Conservation (phyloP, 2,113 vertebrate genomes). For the Corythoichthys haematopterus region DNA sequence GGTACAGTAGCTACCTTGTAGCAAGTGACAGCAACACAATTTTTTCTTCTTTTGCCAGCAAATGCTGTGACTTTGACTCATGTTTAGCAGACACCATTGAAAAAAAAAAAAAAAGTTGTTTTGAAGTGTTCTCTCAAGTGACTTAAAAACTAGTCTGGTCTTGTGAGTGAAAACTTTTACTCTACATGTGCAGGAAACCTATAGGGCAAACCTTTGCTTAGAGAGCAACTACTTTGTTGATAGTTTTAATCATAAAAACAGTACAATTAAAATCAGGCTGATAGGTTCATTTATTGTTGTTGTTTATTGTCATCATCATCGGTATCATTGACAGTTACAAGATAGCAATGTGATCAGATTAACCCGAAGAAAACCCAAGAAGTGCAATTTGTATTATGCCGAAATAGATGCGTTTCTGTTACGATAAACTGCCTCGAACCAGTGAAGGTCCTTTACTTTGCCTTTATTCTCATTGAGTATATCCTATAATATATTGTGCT, state of each 20-base stretch:
- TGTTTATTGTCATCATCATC: too few relatives aligned
- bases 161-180: slow-evolving; percentile 14
- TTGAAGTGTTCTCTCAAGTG: slow-evolving; percentile 54
- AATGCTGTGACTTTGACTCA: slow-evolving; percentile 43
- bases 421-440: slow-evolving; percentile 35
- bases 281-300: slow-evolving; percentile 13
- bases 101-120: slow-evolving; percentile 46
- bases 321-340: too few relatives aligned
- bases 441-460: slow-evolving; percentile 42
- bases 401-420: slow-evolving; percentile 26
- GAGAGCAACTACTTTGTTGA: slow-evolving; percentile 7
- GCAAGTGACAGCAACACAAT: slow-evolving; percentile 50
- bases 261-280: background rate
- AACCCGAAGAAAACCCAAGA: too few relatives aligned
- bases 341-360: too few relatives aligned
- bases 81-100: slow-evolving; percentile 65
- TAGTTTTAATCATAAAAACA: slow-evolving; percentile 5
- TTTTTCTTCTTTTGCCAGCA: slow-evolving; percentile 49
- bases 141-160: slow-evolving; percentile 59
- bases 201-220: slow-evolving; percentile 19
- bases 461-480: slow-evolving; percentile 45
- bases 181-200: slow-evolving; percentile 17
- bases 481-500: background rate
- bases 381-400: slow-evolving; percentile 18
- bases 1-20: slow-evolving; percentile 28